phyloP scores from a whole-genome alignment of 2,797 vertebrate genomes.

The Argya squamiceps region DNA sequence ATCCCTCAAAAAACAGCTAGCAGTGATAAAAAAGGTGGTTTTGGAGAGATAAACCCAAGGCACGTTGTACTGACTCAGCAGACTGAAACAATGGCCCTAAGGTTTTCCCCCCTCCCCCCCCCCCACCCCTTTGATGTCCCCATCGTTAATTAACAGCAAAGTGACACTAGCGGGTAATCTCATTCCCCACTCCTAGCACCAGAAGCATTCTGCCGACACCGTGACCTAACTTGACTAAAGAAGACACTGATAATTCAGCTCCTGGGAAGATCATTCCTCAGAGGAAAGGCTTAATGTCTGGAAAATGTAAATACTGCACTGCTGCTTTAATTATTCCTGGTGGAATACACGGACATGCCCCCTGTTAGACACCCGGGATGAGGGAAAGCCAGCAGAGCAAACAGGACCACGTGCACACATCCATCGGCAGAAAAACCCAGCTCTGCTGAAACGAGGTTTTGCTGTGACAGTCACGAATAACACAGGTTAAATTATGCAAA shows the following conservation, averaged over 20 bases:
- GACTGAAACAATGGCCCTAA: neutral
- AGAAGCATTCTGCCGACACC: neutral
- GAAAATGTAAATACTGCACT: neutral
- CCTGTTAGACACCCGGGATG: rapidly evolving
- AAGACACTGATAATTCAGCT: neutral
- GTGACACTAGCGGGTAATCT: neutral
- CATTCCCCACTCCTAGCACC: neutral
- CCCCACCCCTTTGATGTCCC: neutral
- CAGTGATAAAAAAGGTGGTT: neutral
- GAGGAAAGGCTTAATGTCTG: neutral
- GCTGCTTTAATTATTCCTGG: neutral
- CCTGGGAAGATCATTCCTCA: neutral
- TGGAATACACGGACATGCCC: neutral
- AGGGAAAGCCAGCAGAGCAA: neutral
- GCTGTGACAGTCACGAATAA: neutral
- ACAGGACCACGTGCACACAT: rapidly evolving
- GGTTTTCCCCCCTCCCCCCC: neutral
- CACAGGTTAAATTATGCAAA: neutral
- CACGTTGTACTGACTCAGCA: neutral
- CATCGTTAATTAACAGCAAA: neutral
- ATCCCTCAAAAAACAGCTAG: neutral
- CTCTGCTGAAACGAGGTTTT: neutral
- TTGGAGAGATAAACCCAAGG: neutral
- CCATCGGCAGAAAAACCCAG: neutral
- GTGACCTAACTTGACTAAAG: neutral